Evolutionary conservation across 2,797 vertebrate genomes (phyloP), one percentile per base, ranked within the genome.

Genomic region (Scarus forsteni): DNA sequence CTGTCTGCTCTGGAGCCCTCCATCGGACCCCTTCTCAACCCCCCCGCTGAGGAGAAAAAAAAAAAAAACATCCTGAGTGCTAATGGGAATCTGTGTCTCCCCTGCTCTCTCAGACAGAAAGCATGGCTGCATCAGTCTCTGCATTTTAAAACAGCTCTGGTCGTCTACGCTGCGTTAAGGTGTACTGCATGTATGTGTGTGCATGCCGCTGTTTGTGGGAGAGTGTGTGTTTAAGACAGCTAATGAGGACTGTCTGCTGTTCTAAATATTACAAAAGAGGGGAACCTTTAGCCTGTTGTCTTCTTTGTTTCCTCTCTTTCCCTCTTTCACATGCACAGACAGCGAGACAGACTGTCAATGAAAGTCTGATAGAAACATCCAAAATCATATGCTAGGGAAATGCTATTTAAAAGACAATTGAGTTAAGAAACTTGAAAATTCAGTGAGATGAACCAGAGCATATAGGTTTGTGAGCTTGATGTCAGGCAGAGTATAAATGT

Each of bases 51-150:
- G 62, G 72, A 75, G 66, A 62, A 54, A 40, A 15, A 54, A 45
- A 18, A 59, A 5, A 15, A 60, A 0, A 3, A 54, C 61, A 74
- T 64, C 77, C 35, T 58, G 45, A 73, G 82, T 57, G 7, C 81
- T 90, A 90, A 92, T 89, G 87, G 84, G 83, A 81, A 77, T 87
- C 73, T 76, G 65, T 76, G 88, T 89, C 88, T 91, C 85, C 87
- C 46, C 16, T 71, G 56, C 46, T 73, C 79, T 87, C 84, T 90
- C 88, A 90, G 88, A 90, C 88, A 87, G 76, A 84, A 79, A 87
- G 73, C 75, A 88, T 83, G 60, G 35, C 79, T 43, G 66, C 70
- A 16, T 87, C 81, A 80, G 85, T 88, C 79, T 89, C 71, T 85
- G 88, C 88, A 90, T 92, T 86, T 88, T 91, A 85, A 92, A 91